Percentiles rank a stretch among this genome's conserved stretches.
These are phyloP conservation scores for Misgurnus anguillicaudatus DNA, from an alignment of 2,113 vertebrate genomes.

Conservation along the genomic window DNA sequence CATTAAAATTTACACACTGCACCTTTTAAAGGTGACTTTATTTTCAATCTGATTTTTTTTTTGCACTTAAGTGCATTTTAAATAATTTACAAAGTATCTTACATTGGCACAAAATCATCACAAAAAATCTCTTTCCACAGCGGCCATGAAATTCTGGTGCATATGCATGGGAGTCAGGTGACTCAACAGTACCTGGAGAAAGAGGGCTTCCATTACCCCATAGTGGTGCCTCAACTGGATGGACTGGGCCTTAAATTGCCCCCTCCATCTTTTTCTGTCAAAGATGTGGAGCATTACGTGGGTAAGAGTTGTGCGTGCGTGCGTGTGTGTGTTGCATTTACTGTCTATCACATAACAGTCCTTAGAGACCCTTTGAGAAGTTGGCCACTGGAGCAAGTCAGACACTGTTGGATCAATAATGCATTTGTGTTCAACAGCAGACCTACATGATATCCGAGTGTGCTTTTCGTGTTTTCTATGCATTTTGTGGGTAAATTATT, in stretches of 20 bases:
- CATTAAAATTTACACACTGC: no score
- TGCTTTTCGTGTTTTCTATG: no score
- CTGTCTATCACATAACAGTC: constrained; percentile 2
- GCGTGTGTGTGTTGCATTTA: constrained; percentile 4
- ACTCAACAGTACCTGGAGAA: constrained; percentile 90
- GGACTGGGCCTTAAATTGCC: constrained; percentile 93
- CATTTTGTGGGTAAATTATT: no score
- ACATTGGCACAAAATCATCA: not conserved
- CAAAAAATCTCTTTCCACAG: constrained; percentile 63
- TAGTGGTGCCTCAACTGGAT: constrained; percentile 87
- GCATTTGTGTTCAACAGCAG: not conserved
- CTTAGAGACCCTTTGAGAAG: not conserved
- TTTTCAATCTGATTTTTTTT: no score
- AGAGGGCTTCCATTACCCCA: constrained; percentile 91
- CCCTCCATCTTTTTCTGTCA: constrained; percentile 84
- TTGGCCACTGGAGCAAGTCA: constrained; percentile 17
- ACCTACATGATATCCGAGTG: not conserved
- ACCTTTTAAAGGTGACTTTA: no score
- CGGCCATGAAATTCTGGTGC: constrained; percentile 87
- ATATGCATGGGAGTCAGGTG: constrained; percentile 90
- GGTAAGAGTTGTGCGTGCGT: constrained; percentile 76
- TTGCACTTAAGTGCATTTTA: no score
- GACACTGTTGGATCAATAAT: not conserved
- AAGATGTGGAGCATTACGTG: constrained; percentile 93
- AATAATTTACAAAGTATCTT: no score